A percentile compares a stretch with the other conserved stretches of the same genome.
These are phyloP conservation scores for Lithosia quadra DNA, from an alignment of 2,888 invertebrate species.

Conservation along the genomic window DNA sequence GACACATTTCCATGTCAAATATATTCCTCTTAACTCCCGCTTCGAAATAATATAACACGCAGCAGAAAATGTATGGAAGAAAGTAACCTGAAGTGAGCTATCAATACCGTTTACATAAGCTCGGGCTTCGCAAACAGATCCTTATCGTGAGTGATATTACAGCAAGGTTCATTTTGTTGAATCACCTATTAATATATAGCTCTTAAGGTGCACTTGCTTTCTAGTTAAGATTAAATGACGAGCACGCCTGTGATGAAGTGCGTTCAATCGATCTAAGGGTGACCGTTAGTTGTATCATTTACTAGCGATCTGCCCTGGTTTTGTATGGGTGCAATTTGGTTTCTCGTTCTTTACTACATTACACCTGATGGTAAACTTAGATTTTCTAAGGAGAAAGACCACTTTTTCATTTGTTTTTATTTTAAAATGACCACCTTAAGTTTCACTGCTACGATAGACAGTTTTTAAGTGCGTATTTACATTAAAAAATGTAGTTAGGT, in stretches of 20 bases:
- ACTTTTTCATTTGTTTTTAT: too few species aligned
- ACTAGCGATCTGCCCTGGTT: background rate
- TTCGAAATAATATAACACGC: constrained; percentile 50
- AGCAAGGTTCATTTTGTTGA: constrained; percentile 41
- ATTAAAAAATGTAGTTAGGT: too few species aligned
- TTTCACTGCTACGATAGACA: too few species aligned
- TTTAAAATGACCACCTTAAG: too few species aligned
- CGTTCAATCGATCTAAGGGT: background rate
- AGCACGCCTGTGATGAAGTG: background rate
- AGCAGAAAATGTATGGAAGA: constrained; percentile 60
- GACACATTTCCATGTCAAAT: constrained; percentile 15
- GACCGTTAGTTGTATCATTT: background rate
- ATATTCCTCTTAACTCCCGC: constrained; percentile 21
- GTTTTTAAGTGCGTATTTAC: too few species aligned
- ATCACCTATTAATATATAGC: constrained; percentile 56
- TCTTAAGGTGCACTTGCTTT: constrained; percentile 48
- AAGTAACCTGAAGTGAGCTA: constrained; percentile 68
- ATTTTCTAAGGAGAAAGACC: too few species aligned
- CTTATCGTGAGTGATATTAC: constrained; percentile 50
- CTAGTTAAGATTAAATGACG: constrained; percentile 36
- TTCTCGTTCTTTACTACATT: background rate
- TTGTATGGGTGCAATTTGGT: background rate
- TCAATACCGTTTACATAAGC: constrained; percentile 67
- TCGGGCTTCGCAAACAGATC: constrained; percentile 54
- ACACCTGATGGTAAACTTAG: too few species aligned